phyloP scores from a whole-genome alignment of 2,113 vertebrate genomes.

The Etheostoma spectabile region DNA sequence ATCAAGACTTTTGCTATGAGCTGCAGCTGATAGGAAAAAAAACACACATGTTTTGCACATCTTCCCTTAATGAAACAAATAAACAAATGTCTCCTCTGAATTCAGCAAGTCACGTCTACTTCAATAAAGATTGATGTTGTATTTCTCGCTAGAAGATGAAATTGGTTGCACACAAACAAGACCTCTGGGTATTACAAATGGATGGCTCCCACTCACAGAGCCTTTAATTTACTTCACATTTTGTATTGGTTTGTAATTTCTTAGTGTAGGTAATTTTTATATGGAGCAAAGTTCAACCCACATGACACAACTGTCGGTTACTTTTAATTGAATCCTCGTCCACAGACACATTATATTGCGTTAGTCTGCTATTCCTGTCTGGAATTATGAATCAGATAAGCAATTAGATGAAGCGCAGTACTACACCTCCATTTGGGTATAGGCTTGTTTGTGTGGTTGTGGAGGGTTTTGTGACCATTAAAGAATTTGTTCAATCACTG shows the following conservation, averaged over 20 bases:
- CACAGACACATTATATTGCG: constrained; percentile 5
- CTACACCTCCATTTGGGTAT: not conserved
- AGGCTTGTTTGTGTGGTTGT: not conserved
- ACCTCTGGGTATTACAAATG: constrained; percentile 14
- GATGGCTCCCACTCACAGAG: constrained; percentile 8
- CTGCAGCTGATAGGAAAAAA: constrained; percentile 29
- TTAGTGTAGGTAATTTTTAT: not conserved
- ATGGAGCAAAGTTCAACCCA: not conserved
- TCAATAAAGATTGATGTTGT: constrained; percentile 9
- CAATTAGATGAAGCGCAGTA: constrained; percentile 9
- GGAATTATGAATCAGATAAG: constrained; percentile 31
- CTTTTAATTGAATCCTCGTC: constrained; percentile 4
- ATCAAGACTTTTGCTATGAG: constrained; percentile 17
- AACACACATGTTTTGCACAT: not conserved
- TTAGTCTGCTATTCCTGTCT: constrained; percentile 5
- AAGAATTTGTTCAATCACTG: constrained; percentile 23
- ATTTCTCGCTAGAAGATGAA: not conserved
- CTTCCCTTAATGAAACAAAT: constrained; percentile 7
- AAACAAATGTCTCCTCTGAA: constrained; percentile 2
- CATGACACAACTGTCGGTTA: constrained; percentile 1
- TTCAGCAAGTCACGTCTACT: not conserved
- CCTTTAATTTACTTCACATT: not conserved
- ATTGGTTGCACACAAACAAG: constrained; percentile 16
- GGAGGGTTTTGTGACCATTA: constrained; percentile 1
- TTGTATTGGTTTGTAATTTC: constrained; percentile 8